Percentiles rank a stretch among this genome's conserved stretches.
These are phyloP conservation scores for Ameiurus melas DNA, from an alignment of 2,113 vertebrate genomes.

Conservation along the genomic window DNA sequence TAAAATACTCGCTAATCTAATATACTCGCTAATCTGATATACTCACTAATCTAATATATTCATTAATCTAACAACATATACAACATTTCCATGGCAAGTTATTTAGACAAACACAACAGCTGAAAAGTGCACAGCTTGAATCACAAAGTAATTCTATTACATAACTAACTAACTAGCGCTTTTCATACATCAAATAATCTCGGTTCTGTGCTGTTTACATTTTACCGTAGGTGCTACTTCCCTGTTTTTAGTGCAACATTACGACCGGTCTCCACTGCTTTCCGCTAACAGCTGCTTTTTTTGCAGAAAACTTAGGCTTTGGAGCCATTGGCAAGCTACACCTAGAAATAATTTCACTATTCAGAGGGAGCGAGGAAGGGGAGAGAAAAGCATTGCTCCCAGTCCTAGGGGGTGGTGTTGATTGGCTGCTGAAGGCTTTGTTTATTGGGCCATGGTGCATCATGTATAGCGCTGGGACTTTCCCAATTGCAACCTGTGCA, in stretches of 20 bases:
- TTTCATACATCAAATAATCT: conserved; percentile 1
- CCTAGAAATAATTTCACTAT: conserved; percentile 70
- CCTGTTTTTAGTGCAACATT: conserved; percentile 71
- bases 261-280: conserved; percentile 91
- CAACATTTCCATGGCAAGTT: neutral
- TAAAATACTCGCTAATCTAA: no score
- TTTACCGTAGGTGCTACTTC: no score
- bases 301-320: conserved; percentile 93
- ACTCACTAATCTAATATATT: no score
- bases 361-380: conserved; percentile 75
- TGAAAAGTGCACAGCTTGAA: neutral
- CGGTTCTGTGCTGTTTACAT: neutral
- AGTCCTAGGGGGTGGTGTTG: conserved; percentile 43
- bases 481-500: conserved; percentile 62
- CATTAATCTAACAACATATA: neutral
- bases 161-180: neutral
- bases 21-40: no score
- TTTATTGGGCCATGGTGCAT: conserved; percentile 60
- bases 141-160: neutral
- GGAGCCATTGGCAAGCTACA: conserved; percentile 82
- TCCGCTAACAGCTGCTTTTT: conserved; percentile 79
- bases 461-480: conserved; percentile 63
- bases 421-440: conserved; percentile 54
- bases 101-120: neutral
- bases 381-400: conserved; percentile 61